Conservation (phyloP, 2,797 vertebrate genomes). For the Coregonus sp. region DNA sequence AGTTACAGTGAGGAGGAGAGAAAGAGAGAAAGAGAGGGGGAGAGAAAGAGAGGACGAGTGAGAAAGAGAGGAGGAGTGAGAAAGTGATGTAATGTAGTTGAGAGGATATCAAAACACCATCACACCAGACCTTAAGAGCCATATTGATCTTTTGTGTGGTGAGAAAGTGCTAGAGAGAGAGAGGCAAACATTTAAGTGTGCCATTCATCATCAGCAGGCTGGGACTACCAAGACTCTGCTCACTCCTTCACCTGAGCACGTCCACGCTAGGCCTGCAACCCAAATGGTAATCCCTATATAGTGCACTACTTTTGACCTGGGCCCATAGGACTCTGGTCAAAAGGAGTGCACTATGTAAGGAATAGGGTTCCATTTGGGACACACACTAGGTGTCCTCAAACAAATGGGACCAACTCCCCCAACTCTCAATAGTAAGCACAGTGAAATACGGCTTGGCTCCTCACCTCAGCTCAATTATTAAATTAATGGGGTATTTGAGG, state of each 20-base stretch:
- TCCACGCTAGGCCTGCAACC: not conserved
- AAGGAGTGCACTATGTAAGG: not conserved
- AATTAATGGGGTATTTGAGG: not conserved
- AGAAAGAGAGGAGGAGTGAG: not conserved
- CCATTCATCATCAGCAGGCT: not conserved
- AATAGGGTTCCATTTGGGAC: not conserved
- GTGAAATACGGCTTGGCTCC: not conserved
- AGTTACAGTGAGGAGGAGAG: not conserved
- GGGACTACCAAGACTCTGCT: not conserved
- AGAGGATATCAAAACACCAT: conserved; percentile 2
- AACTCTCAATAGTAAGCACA: not conserved
- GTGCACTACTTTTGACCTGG: not conserved
- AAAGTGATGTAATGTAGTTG: not conserved
- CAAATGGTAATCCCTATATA: not conserved
- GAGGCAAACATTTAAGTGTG: conserved; percentile 3
- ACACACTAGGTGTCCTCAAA: not conserved
- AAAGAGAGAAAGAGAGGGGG: not conserved
- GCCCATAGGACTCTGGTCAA: not conserved
- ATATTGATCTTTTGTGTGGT: conserved; percentile 2
- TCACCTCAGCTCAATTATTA: not conserved
- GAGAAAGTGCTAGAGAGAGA: not conserved
- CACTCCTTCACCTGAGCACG: not conserved
- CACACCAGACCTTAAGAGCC: not conserved
- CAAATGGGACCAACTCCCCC: not conserved
- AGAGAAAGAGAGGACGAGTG: not conserved